A percentile compares a stretch with the other conserved stretches of the same genome.
Evolutionary conservation across 2,797 vertebrate genomes (phyloP).

Genomic region (Salmo trutta): DNA sequence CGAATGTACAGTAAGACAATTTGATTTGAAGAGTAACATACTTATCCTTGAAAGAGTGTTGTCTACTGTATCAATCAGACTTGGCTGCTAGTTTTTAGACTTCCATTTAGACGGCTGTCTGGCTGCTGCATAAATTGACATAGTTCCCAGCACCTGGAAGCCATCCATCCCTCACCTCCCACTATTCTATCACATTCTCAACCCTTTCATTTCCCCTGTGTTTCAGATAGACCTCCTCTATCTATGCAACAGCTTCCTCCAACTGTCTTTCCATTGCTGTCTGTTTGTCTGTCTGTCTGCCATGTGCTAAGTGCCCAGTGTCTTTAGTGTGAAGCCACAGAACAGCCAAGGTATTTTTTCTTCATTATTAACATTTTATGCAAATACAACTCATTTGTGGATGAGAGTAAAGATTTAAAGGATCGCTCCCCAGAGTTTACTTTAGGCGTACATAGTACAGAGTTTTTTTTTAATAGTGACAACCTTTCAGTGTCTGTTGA

Average conservation of each 20-base stretch:
- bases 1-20: conserved; percentile 27
- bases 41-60: conserved; percentile 33
- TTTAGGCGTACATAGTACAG: too few species aligned
- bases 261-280: too few species aligned
- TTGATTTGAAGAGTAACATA: conserved; percentile 27
- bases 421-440: neutral
- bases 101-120: conserved; percentile 27
- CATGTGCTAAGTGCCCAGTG: conserved; percentile 14
- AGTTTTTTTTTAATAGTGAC: conserved; percentile 42
- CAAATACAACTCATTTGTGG: conserved; percentile 6
- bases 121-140: conserved; percentile 5
- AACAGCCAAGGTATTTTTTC: neutral
- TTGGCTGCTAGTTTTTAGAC: conserved; percentile 42
- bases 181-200: conserved; percentile 28
- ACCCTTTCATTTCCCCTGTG: conserved; percentile 29
- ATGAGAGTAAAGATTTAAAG: conserved; percentile 25
- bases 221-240: conserved; percentile 17
- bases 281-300: neutral
- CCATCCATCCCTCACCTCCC: conserved; percentile 31
- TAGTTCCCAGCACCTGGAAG: conserved; percentile 32
- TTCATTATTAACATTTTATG: conserved; percentile 23
- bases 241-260: conserved; percentile 16
- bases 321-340: conserved; percentile 11
- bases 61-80: conserved; percentile 27
- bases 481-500: conserved; percentile 60